Evolutionary conservation across 2,113 vertebrate species (phyloP).

Genomic region (Oreochromis aureus): DNA sequence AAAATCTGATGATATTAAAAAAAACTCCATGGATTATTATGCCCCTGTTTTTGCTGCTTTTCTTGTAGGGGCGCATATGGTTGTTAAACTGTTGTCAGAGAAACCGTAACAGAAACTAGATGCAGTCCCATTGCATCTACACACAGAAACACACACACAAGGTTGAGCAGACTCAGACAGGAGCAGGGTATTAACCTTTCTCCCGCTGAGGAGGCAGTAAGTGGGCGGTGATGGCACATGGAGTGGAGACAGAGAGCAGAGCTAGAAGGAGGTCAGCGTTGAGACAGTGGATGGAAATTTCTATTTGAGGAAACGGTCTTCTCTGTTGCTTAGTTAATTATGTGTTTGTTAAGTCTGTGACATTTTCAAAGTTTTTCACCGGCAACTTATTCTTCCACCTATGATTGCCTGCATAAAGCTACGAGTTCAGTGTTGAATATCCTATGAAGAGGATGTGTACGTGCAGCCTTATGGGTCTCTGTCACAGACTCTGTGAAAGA

Average conservation of each 20-base stretch:
- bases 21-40: not conserved
- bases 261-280: conserved; percentile 35
- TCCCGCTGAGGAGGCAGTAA: conserved; percentile 68
- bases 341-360: conserved; percentile 9
- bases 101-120: not conserved
- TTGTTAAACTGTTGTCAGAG: not conserved
- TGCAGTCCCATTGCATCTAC: not conserved
- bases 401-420: not conserved
- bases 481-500: not conserved
- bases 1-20: not conserved
- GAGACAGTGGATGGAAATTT: conserved; percentile 30
- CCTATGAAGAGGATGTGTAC: not conserved
- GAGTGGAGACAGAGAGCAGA: conserved; percentile 35
- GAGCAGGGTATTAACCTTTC: conserved; percentile 68
- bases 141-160: conserved; percentile 1
- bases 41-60: not conserved
- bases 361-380: conserved; percentile 16
- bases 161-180: conserved; percentile 42
- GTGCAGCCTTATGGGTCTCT: not conserved
- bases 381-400: not conserved
- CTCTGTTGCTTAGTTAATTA: conserved; percentile 28
- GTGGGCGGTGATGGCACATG: conserved; percentile 61
- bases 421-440: not conserved
- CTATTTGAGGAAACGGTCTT: conserved; percentile 42
- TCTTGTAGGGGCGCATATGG: not conserved